Evolutionary conservation across 1,140 invertebrate species (phyloP), one percentile per base, ranked within the genome.

Genomic region (Drosophila neocordata): DNA sequence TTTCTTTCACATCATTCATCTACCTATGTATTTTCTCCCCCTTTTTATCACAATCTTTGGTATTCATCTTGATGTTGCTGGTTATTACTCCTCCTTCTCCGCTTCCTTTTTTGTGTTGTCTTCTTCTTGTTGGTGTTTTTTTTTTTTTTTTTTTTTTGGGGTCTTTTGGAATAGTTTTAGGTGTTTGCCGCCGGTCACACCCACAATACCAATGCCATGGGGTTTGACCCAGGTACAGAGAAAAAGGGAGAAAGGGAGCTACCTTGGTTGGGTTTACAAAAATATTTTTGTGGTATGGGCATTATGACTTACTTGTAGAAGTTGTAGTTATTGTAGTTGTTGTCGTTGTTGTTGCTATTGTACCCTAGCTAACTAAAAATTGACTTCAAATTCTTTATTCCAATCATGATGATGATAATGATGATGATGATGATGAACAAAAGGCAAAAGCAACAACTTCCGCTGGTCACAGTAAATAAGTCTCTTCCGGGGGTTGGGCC

Each of bases 401-500:
- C 27, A 31, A 31, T 31, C 27, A 31, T 31, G 27, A 31, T 31
- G 27, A 31, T 31, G 27, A 31, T 31, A 5, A 31, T 24, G 24
- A 44, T 18, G 41, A 44, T 48, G 41, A 48, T 48, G 62, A 53
- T 52, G 18, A 60, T 60, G 20, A 51, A 57, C 27, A 13, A 44
- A 53, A 59, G 55, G 27, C 27, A 31, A 31, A 31, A 31, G 27
- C 27, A 31, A 31, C 38, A 56, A 75, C 73, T 75, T 75, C 73
- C 73, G 73, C 55, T 64, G 64, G 52, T 60, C 69, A 71, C 72
- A 68, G 71, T 67, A 76, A 83, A 83, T 83, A 76, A 79, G 79
- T 65, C 75, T 72, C 79, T 83, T 83, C 79, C 79, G 79, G 79
- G 66, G n/a, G 38, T 66, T 6, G 13, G 35, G 64, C 44, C 44